Percentiles rank a stretch among this genome's conserved stretches.
Evolutionary conservation across 2,797 vertebrate species (phyloP).

Genomic region (Delichon dasypus): DNA sequence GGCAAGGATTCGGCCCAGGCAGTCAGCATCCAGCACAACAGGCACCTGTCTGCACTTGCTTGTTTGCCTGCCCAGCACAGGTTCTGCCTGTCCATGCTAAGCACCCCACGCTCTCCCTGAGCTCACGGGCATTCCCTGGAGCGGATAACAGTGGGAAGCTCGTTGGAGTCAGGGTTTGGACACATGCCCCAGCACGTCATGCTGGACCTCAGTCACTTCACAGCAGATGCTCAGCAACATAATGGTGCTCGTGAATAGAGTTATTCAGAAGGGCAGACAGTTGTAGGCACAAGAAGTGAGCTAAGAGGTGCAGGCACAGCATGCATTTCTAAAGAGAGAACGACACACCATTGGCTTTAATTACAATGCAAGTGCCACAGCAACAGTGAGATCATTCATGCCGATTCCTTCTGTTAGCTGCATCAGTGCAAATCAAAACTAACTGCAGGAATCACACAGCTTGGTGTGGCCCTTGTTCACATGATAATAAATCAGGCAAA

Average conservation of each 20-base stretch:
- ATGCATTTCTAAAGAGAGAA: background rate
- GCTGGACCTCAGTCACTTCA: background rate
- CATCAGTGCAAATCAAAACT: background rate
- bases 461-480: background rate
- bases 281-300: background rate
- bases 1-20: background rate
- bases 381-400: background rate
- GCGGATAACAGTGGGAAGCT: background rate
- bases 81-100: background rate
- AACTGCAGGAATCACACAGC: background rate
- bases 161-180: background rate
- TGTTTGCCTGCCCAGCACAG: background rate
- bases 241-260: background rate
- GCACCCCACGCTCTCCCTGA: background rate
- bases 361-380: background rate
- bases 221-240: background rate
- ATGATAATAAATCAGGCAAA: background rate
- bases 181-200: background rate
- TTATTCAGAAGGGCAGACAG: background rate
- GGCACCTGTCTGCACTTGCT: fast-evolving
- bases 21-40: background rate
- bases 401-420: background rate
- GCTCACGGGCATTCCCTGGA: background rate
- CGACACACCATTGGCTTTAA: background rate
- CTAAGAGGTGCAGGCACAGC: background rate